Percentiles rank a stretch among this genome's conserved stretches.
These are phyloP conservation scores for Antheraea mylitta DNA, from an alignment of 1,140 invertebrate genomes.

Conservation along the genomic window DNA sequence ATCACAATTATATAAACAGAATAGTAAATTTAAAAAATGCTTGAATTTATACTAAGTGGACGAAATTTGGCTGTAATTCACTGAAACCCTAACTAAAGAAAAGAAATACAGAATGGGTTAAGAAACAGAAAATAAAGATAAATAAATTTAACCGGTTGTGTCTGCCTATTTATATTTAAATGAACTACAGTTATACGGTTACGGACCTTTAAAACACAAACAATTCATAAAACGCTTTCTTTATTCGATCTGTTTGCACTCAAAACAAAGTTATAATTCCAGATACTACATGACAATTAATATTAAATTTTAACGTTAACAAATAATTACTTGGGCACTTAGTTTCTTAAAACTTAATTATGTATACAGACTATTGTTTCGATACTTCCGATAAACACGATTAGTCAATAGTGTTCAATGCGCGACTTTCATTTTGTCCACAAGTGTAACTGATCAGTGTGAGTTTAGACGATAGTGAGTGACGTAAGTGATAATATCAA, in stretches of 20 bases:
- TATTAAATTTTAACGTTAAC: neutral
- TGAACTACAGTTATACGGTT: too few relatives aligned
- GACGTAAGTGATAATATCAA: neutral
- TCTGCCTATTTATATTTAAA: too few relatives aligned
- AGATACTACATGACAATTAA: neutral
- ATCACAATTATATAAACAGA: neutral
- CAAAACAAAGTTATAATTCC: neutral
- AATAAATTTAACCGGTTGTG: too few relatives aligned
- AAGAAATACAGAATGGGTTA: too few relatives aligned
- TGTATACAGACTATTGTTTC: neutral
- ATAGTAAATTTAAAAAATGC: neutral
- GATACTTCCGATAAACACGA: constrained; percentile 2
- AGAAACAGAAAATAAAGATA: too few relatives aligned
- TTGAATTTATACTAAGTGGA: too few relatives aligned
- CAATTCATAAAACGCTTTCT: too few relatives aligned
- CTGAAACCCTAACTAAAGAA: too few relatives aligned
- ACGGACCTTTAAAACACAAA: too few relatives aligned
- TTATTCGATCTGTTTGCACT: neutral
- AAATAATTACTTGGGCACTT: neutral
- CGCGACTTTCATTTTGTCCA: neutral
- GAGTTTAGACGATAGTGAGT: neutral
- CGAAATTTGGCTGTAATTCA: too few relatives aligned
- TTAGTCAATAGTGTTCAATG: constrained; percentile 4
- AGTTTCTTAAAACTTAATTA: constrained; percentile 2
- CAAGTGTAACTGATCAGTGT: neutral